Evolutionary conservation across 1,140 invertebrate genomes (phyloP).

Genomic region (Frieseomelitta varia): DNA sequence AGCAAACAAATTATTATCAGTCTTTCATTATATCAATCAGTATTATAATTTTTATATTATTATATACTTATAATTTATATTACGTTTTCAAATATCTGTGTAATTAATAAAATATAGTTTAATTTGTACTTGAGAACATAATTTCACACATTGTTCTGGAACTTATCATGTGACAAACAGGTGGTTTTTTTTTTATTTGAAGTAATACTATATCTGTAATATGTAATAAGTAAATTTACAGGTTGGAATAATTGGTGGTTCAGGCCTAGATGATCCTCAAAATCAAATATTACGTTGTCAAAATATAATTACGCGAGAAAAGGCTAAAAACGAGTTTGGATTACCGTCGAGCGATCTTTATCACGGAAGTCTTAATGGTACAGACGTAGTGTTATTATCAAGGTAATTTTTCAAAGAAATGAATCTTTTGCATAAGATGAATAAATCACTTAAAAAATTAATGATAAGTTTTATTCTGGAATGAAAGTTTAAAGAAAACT

Average conservation of each 20-base stretch:
- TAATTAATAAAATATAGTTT: neutral
- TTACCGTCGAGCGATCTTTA: slow-evolving; percentile 90
- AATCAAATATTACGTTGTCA: slow-evolving; percentile 88
- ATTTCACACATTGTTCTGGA: neutral
- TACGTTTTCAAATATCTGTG: neutral
- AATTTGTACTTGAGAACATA: neutral
- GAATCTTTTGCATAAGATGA: neutral
- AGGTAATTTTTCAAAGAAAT: slow-evolving; percentile 79
- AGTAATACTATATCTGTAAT: neutral
- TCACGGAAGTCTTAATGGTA: slow-evolving; percentile 88
- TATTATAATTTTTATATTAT: neutral
- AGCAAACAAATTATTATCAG: neutral
- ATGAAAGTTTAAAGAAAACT: slow-evolving; percentile 3
- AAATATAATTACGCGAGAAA: slow-evolving; percentile 78
- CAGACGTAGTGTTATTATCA: slow-evolving; percentile 92
- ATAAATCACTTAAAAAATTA: neutral
- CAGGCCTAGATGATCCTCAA: slow-evolving; percentile 92
- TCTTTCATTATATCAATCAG: too few species aligned
- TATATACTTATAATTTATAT: neutral
- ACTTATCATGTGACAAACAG: neutral
- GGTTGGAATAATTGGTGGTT: slow-evolving; percentile 98
- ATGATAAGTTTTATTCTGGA: neutral
- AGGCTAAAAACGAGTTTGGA: slow-evolving; percentile 90
- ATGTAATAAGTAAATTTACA: slow-evolving; percentile 80
- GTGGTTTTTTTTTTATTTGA: neutral